Evolutionary conservation across 2,888 invertebrate genomes (phyloP).

Genomic region (Omphaloscelis lunosa): DNA sequence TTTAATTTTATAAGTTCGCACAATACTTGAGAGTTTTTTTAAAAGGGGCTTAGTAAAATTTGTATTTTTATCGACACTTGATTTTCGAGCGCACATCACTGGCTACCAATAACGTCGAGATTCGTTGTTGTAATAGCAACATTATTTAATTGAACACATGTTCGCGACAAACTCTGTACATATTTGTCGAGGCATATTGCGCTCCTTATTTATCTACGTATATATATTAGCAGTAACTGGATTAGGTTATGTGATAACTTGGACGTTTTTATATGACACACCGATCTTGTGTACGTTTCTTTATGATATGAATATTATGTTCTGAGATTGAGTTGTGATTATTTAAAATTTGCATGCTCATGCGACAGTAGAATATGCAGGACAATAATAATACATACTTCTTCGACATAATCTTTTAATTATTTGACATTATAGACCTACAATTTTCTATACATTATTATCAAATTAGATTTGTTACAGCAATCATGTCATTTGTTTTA

Average conservation of each 20-base stretch:
- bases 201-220: conserved; percentile 61
- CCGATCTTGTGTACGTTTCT: background rate
- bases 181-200: conserved; percentile 67
- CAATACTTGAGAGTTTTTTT: background rate
- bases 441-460: too few relatives aligned
- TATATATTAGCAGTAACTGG: conserved; percentile 48
- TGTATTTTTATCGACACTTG: conserved; percentile 37
- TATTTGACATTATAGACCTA: too few relatives aligned
- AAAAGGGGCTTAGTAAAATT: background rate
- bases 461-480: too few relatives aligned
- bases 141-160: conserved; percentile 74
- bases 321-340: background rate
- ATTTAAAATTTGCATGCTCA: too few relatives aligned
- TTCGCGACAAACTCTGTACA: conserved; percentile 69
- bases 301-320: conserved; percentile 20
- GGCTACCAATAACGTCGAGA: conserved; percentile 65
- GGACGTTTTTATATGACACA: conserved; percentile 38
- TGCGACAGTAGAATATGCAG: too few relatives aligned
- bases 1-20: background rate
- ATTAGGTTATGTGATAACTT: conserved; percentile 45
- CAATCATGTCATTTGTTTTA: too few relatives aligned
- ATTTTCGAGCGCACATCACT: conserved; percentile 33
- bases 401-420: too few relatives aligned
- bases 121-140: conserved; percentile 71
- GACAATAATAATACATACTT: too few relatives aligned